These are phyloP conservation scores for Enteromius argenteus DNA, from an alignment of 2,797 vertebrate species.

Conservation along the genomic window DNA sequence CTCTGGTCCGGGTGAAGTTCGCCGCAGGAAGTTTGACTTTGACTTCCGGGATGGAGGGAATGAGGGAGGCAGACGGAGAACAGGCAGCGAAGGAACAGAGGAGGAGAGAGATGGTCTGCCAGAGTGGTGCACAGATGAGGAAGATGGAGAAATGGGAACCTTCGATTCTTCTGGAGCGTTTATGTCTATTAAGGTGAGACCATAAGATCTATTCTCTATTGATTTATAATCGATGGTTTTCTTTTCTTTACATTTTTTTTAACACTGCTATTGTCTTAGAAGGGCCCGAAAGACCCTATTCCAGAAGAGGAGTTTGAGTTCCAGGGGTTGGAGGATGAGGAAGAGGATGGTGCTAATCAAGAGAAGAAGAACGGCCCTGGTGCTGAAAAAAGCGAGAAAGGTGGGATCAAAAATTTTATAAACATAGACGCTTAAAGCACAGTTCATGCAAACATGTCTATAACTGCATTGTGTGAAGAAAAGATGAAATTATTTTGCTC, in stretches of 20 bases:
- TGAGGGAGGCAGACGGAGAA: constrained; percentile 78
- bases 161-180: constrained; percentile 93
- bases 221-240: background rate
- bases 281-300: constrained; percentile 87
- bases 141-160: constrained; percentile 92
- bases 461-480: background rate
- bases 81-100: constrained; percentile 85
- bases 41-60: constrained; percentile 86
- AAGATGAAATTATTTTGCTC: background rate
- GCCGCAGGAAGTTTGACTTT: constrained; percentile 89
- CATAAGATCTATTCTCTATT: background rate
- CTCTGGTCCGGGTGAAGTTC: constrained; percentile 75
- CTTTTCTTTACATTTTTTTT: background rate
- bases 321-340: constrained; percentile 86
- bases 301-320: constrained; percentile 90
- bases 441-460: background rate
- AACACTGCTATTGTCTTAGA: constrained; percentile 68
- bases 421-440: background rate
- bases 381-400: constrained; percentile 72
- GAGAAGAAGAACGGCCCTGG: constrained; percentile 66
- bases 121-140: constrained; percentile 92
- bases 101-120: constrained; percentile 90
- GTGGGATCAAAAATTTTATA: constrained; percentile 54
- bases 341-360: constrained; percentile 75
- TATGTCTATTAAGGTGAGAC: constrained; percentile 76